phyloP scores from a whole-genome alignment of 2,888 invertebrate species.

The Tiphia femorata region DNA sequence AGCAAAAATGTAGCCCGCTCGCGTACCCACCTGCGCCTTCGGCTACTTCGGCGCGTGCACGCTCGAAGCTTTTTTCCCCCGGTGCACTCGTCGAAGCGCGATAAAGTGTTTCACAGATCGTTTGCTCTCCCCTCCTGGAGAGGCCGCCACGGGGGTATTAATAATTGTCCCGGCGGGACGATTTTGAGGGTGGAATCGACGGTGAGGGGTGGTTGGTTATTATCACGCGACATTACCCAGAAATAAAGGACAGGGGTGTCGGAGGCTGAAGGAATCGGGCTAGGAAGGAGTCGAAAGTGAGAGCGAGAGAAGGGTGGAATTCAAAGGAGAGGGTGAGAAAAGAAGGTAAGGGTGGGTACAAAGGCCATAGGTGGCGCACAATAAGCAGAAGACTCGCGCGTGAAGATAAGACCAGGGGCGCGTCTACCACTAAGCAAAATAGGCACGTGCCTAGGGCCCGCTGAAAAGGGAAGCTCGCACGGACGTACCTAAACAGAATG shows the following conservation, averaged over 20 bases:
- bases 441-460: too few relatives aligned
- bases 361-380: too few relatives aligned
- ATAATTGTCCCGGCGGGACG: slow-evolving; percentile 45
- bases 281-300: slow-evolving; percentile 13
- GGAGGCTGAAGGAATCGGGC: slow-evolving; percentile 11
- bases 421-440: too few relatives aligned
- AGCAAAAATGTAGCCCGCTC: too few relatives aligned
- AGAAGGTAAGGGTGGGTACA: slow-evolving; percentile 1
- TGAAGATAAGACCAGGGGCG: too few relatives aligned
- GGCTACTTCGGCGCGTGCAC: too few relatives aligned
- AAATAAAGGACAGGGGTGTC: slow-evolving; percentile 50
- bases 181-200: slow-evolving; percentile 24
- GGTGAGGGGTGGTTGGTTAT: slow-evolving; percentile 39
- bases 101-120: not conserved
- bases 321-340: not conserved
- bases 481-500: too few relatives aligned
- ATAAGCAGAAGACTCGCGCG: too few relatives aligned
- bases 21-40: too few relatives aligned
- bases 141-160: slow-evolving; percentile 32
- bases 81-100: not conserved
- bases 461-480: too few relatives aligned
- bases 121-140: not conserved
- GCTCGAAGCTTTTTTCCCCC: not conserved
- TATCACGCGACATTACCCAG: slow-evolving; percentile 60
- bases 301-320: slow-evolving; percentile 12